Base-by-base conservation (phyloP, 2,113 vertebrate genomes). In the Mesitornis unicolor region DNA sequence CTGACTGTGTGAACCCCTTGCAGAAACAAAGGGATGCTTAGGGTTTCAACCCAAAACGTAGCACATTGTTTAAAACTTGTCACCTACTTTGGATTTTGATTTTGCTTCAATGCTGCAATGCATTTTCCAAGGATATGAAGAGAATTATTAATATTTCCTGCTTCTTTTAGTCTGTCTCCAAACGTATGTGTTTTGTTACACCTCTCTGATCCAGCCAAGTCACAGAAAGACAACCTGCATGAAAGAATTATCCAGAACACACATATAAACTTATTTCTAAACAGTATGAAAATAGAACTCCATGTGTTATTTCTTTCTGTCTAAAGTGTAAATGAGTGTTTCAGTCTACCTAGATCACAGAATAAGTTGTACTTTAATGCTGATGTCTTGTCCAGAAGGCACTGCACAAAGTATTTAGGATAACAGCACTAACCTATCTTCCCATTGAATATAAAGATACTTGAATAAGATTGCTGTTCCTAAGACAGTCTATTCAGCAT, bases 121-220 rank as follows among this genome's bases (percentile, higher is more conserved):
- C 99, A 99, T 85, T 99, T 99, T 51, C 99, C 99, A 94, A 99
- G 98, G 74, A 98, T 99, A 70, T 99, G 98, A 85, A 99, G 98
- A 15, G 99, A 99, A 92, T 98, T 99, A 96, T 99, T 99, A 33
- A 99, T 99, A 91, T 99, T 99, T 16, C 98, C 99, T 2, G 99
- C 99, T 96, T 99, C 99, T 95, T 99, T 99, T 18, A 99, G 98
- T 74, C 99, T 96, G 29, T 99, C 98, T 51, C 99, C 99, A 79
- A 99, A 98, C 0, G 98, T 98, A 47, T 99, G 98, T 17, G 99
- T 98, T 97, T 99, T 99, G 96, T 99, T 98, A 92, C 99, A 99
- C 85, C 99, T 95, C 94, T 99, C 99, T 29, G 99, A 99, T 20
- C 99, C 99, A 47, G 99, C 99, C 96, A 99, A 97, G 91, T 99